Percentiles rank a stretch among this genome's conserved stretches.
Conservation (phyloP, 1,140 invertebrate genomes). For the Drosophila biarmipes region DNA sequence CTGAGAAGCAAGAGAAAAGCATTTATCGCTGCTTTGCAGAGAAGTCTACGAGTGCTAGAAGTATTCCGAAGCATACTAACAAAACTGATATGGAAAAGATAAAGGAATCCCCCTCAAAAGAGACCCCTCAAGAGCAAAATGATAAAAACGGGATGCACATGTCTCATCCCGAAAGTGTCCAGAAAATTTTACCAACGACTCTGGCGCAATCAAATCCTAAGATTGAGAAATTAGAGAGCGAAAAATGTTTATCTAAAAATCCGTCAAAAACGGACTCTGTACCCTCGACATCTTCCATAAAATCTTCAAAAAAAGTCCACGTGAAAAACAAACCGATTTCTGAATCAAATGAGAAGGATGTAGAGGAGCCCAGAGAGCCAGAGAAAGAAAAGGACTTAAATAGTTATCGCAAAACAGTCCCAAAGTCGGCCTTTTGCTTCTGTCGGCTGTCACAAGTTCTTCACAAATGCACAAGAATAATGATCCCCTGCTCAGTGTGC, state of each 20-base stretch:
- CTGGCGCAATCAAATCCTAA: not conserved
- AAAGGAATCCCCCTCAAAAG: not conserved
- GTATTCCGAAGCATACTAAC: not conserved
- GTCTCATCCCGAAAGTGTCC: not conserved
- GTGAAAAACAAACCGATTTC: not conserved
- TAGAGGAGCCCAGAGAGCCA: not conserved
- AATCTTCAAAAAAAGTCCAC: not conserved
- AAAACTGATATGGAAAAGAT: not conserved
- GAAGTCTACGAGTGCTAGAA: conserved; percentile 17
- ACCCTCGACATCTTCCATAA: not conserved
- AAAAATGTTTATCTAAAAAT: not conserved
- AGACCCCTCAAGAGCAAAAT: not conserved
- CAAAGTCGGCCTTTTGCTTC: not conserved
- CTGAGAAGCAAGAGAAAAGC: not conserved
- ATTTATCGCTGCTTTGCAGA: conserved; percentile 12
- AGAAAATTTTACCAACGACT: not conserved
- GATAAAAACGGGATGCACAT: not conserved
- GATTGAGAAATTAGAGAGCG: not conserved
- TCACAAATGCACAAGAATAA: not conserved
- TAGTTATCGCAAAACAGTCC: not conserved
- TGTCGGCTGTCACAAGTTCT: not conserved
- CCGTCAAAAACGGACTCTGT: not conserved
- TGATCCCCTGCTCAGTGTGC: not conserved
- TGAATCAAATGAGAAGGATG: not conserved
- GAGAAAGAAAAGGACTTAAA: not conserved